A percentile compares a stretch with the other conserved stretches of the same genome.
Conservation (phyloP, 2,113 vertebrate species). For the Psophia crepitans region DNA sequence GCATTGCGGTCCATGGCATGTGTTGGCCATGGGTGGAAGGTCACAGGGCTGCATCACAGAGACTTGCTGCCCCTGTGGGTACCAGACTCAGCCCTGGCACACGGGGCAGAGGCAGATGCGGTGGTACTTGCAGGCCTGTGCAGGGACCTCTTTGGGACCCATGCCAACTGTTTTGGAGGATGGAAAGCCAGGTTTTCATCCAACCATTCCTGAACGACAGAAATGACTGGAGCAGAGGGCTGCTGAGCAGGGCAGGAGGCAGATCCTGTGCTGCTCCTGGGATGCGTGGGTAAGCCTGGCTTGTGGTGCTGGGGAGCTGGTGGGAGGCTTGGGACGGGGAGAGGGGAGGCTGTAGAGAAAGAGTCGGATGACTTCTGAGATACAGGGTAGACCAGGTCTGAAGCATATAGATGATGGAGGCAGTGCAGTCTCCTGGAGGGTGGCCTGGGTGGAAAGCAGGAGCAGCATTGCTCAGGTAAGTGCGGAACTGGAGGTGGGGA, state of each 20-base stretch:
- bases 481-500: background rate
- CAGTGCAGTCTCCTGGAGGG: background rate
- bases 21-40: fast-evolving
- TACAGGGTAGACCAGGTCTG: background rate
- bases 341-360: background rate
- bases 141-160: fast-evolving
- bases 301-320: background rate
- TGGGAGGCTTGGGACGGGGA: background rate
- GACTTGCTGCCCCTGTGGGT: background rate
- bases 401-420: background rate
- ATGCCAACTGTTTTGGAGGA: background rate
- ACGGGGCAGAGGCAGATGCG: fast-evolving
- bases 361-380: background rate
- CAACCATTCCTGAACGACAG: background rate
- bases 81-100: background rate
- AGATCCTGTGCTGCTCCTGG: background rate
- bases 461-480: background rate
- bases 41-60: fast-evolving
- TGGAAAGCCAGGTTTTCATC: background rate
- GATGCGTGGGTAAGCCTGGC: background rate
- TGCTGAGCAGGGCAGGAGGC: background rate
- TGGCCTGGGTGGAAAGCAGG: background rate
- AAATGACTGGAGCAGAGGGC: background rate
- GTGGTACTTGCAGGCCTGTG: fast-evolving
- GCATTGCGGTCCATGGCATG: fast-evolving